Conservation (phyloP, 92 coral and sea anemone genomes). For the Isaurus tuberculatus region DNA sequence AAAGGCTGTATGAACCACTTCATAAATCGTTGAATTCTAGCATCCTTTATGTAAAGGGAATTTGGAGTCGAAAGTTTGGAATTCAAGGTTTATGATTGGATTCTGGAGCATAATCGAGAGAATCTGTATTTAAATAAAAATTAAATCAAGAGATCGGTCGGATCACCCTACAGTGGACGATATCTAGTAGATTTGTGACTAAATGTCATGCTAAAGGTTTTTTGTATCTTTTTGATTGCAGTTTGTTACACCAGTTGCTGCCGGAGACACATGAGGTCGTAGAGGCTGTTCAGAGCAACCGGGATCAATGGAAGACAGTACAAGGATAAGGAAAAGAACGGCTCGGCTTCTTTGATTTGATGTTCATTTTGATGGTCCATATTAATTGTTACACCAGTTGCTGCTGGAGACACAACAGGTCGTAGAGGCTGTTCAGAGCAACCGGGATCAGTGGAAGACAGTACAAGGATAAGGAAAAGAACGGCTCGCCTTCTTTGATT, state of each 20-base stretch:
- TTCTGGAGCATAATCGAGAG: neutral
- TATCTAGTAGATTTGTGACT: neutral
- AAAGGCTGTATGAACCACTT: neutral
- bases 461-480: too few species aligned
- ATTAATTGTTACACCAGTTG: neutral
- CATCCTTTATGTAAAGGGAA: neutral
- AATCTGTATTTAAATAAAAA: neutral
- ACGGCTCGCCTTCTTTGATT: too few species aligned
- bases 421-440: too few species aligned
- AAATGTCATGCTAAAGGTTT: neutral
- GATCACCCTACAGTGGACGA: neutral
- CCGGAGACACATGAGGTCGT: slow-evolving; percentile 13
- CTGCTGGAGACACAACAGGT: too few species aligned
- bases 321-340: neutral
- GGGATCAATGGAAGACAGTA: slow-evolving; percentile 19
- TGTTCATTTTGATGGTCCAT: too few species aligned
- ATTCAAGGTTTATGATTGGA: neutral
- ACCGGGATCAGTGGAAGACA: too few species aligned
- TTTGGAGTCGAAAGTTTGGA: neutral
- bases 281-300: slow-evolving; percentile 1
- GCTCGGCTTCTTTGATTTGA: neutral
- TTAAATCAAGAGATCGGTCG: too few species aligned
- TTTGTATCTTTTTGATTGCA: neutral
- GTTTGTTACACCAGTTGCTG: slow-evolving; percentile 19
- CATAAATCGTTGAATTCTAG: neutral